Base-by-base conservation (phyloP, 2,888 invertebrate species). In the Meganola albula region DNA sequence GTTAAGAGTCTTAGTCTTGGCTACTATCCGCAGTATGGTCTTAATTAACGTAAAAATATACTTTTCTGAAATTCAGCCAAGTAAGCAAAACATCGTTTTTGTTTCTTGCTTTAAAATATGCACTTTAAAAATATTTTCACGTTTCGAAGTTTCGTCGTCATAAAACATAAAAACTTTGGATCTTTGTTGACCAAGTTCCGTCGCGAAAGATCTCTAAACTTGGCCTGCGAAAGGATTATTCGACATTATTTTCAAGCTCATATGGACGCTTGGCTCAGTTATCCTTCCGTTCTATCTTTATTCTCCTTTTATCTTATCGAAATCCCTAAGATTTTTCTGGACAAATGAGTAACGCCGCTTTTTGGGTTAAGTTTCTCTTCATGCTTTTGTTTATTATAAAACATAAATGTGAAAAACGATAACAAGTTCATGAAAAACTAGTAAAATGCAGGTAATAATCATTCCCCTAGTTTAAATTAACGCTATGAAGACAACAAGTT, bases 231-330 rank as follows among this genome's bases (percentile, higher is more conserved):
- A 61, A 61, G 63, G 60, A 58, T 64, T 64, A 52, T 50, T 35
- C 44, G 50, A 59, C 64, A 64, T 74, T 76, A 74, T 74, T 74
- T 74, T 68, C 70, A 66, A 68, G 65, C 65, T 69, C 68, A 68
- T 63, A 60, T 52, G 54, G n/a, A n/a, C n/a, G 58, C 57, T 50
- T 43, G 56, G 63, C 50, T 65, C 66, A 53, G 55, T 63, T 70
- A 73, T 75, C 74, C 69, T 65, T 71, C 50, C 69, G 66, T 71
- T 78, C 69, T 66, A 73, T 76, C 72, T 76, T 65, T 68, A 74
- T 75, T 78, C 75, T 75, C 74, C 71, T 73, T 68, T 69, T 59
- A 58, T 64, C 67, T 67, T 63, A 70, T 68, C 69, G 69, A 67
- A 65, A 65, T 65, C 58, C 50, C 49, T 50, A 60, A 65, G 64